Evolutionary conservation across 2,888 invertebrate genomes (phyloP).

Genomic region (Octodonta nipae): DNA sequence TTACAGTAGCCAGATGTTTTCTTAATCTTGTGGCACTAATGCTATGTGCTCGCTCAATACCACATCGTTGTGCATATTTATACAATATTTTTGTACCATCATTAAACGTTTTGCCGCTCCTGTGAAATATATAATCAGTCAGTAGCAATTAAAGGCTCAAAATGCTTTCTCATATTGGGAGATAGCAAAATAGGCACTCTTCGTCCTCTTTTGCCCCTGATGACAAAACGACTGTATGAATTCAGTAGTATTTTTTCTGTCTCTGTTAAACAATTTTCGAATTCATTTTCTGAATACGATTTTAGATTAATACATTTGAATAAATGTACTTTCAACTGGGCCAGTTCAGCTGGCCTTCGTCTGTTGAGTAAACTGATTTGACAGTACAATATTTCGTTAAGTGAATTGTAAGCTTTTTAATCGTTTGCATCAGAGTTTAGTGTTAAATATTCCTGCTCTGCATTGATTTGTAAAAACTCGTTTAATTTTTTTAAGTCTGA

Average conservation of each 20-base stretch:
- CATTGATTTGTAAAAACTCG: constrained; percentile 8
- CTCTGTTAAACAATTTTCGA: constrained; percentile 12
- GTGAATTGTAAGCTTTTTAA: constrained; percentile 8
- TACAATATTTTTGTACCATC: constrained; percentile 14
- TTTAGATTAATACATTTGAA: constrained; percentile 9
- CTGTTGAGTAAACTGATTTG: constrained; percentile 15
- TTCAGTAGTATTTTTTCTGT: constrained; percentile 12
- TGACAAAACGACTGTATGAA: constrained; percentile 10
- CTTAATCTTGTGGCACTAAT: constrained; percentile 10
- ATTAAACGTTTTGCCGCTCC: constrained; percentile 8
- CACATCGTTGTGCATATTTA: constrained; percentile 13
- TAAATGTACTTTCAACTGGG: constrained; percentile 10
- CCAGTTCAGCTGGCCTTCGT: constrained; percentile 14
- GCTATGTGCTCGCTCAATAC: constrained; percentile 5
- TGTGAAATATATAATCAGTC: constrained; percentile 9
- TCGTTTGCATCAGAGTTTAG: constrained; percentile 6
- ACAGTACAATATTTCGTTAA: constrained; percentile 13
- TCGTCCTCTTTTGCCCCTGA: constrained; percentile 13
- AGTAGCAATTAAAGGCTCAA: constrained; percentile 9
- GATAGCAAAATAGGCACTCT: constrained; percentile 13
- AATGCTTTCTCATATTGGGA: constrained; percentile 11
- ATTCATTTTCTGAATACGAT: constrained; percentile 6
- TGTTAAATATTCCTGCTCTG: constrained; percentile 6
- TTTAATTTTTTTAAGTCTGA: constrained; percentile 14
- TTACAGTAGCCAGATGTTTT: constrained; percentile 14